Evolutionary conservation across 2,888 invertebrate species (phyloP), one percentile per base, ranked within the genome.

Genomic region (Synanthedon vespiformis): DNA sequence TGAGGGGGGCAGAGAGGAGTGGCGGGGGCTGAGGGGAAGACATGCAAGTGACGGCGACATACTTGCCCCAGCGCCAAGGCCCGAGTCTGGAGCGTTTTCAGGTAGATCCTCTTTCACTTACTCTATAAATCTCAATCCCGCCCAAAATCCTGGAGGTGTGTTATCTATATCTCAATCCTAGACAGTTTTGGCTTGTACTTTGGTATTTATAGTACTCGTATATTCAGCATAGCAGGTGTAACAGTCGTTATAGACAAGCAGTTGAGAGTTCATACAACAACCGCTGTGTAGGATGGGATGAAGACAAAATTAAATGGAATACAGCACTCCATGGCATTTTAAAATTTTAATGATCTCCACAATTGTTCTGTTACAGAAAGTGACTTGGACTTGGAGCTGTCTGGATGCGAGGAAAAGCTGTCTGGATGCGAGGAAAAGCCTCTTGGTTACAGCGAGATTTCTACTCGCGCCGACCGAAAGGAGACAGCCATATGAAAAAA

Each of bases 1-100:
- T 44, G 47, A 52, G 57, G 51, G 52, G 58, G 53, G 51, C 50
- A 52, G 58, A 53, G 49, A 53, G 22, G 52, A 53, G 51, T 52
- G 55, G 51, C 49, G 49, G 40, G 54, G 52, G 34, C 54, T 53
- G 64, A 70, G 80, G 27, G 73, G 76, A 16, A 61, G 83, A 0
- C 82, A 82, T 56, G 81, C 82, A 57, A 80, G 82, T 52, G 84
- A 83, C 51, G 84, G 85, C 0, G 84, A 85, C 59, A 82, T 85
- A n/a, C 68, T 86, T 5, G 82, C 77, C 16, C 77, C 81, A 1
- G 67, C 75, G 10, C 68, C 64, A 8, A 60, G 86, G 0, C 86
- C 86, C 0, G 80, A 83, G 62, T 85, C 86, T 1, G 83, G 80
- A 1, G 86, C 86, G 0, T 81, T 86, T 56, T 86, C 86, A 50